Conservation (phyloP, 1,140 invertebrate species). For the Lasaia peninsularis region DNA sequence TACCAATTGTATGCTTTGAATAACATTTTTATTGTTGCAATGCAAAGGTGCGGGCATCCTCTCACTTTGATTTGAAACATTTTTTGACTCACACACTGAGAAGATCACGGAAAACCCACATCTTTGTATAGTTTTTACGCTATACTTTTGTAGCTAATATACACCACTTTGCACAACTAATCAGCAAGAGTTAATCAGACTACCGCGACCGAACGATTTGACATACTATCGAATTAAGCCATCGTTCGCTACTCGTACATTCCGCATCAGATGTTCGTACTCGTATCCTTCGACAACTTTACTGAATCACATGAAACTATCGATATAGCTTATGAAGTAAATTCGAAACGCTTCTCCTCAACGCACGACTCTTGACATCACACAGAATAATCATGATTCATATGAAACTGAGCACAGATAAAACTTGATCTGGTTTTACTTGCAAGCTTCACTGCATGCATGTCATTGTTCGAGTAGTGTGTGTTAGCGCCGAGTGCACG, state of each 20-base stretch:
- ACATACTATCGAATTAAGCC: slow-evolving; percentile 46
- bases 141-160: slow-evolving; percentile 55
- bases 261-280: slow-evolving; percentile 67
- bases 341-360: slow-evolving; percentile 77
- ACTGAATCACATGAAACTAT: slow-evolving; percentile 65
- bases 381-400: slow-evolving; percentile 74
- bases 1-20: slow-evolving; percentile 58
- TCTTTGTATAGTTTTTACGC: slow-evolving; percentile 69
- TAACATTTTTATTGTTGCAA: slow-evolving; percentile 60
- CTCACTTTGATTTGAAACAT: slow-evolving; percentile 34
- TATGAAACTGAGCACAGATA: slow-evolving; percentile 75
- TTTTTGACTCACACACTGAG: slow-evolving; percentile 44
- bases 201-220: slow-evolving; percentile 42
- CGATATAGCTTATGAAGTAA: slow-evolving; percentile 63
- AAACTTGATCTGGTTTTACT: slow-evolving; percentile 75
- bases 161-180: slow-evolving; percentile 74
- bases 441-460: slow-evolving; percentile 75
- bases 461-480: slow-evolving; percentile 72
- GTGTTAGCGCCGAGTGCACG: slow-evolving; percentile 42
- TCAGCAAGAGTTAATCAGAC: slow-evolving; percentile 51
- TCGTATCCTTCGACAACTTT: slow-evolving; percentile 64
- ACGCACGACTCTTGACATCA: slow-evolving; percentile 76
- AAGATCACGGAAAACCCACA: slow-evolving; percentile 68
- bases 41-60: slow-evolving; percentile 73
- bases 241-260: slow-evolving; percentile 63